Base-by-base conservation (phyloP, 2,113 vertebrate genomes). In the Myrmecophaga tridactyla region DNA sequence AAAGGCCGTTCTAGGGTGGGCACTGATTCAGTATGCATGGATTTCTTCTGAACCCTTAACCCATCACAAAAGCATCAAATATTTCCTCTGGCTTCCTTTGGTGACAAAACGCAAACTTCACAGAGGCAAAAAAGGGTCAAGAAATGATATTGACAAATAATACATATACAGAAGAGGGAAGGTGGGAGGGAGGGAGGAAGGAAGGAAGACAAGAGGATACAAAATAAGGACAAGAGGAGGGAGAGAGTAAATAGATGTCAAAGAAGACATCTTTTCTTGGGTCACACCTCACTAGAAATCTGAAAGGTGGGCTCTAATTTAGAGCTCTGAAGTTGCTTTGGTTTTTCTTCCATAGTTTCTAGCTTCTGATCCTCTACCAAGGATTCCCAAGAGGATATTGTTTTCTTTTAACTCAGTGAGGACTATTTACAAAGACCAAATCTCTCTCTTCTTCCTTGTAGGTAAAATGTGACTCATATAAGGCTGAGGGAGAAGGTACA, bases 381-480 rank as follows among this genome's bases (percentile, higher is more conserved):
- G 62, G 23, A 72, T 82, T 78, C 95, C 76, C 41, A 29, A 1
- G 18, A 56, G 48, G 48, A 67, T 65, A 65, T 2, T 46, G 43
- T 85, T 82, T 69, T 95, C 70, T 78, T 39, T 84, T 58, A 89
- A 53, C 31, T 86, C 48, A 62, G 46, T 27, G 39, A 84, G 41
- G 14, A 60, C 77, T 84, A 34, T 69, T 70, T 18, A 65, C 87
- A 70, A 89, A 94, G 43, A n/a, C 51, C 53, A 51, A 8, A 2
- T 58, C 70, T 70, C 84, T 94, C 60, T 72, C 1, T 80, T 93
- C 92, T 94, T 88, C 78, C 77, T n/a, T 65, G 95, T 53, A 95
- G 90, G 92, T 89, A 89, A 93, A 88, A 23, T 77, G 56, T 83
- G 96, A 89, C 72, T 96, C 56, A 76, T 5, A 6, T 10, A 41